Base-by-base conservation (phyloP, 1,140 invertebrate species). In the Lepidurus couesii region DNA sequence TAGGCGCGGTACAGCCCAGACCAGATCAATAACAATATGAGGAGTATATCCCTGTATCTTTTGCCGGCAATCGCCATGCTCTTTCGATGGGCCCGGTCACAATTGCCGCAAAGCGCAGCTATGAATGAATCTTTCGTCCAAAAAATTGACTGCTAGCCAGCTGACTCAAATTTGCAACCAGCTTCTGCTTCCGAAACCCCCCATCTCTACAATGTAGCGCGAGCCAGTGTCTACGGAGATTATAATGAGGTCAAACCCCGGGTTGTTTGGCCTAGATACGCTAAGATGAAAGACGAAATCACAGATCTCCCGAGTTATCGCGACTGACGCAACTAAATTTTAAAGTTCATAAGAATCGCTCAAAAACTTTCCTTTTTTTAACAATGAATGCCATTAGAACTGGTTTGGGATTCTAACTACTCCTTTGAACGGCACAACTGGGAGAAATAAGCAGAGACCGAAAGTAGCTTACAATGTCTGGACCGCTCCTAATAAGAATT, bases 1-100 rank as follows among this genome's bases (percentile, higher is more conserved):
- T 34, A 65, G 53, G n/a, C 13, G 53, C 8, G 53, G 1, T 65
- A 21, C 16, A 65, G 53, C 53, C 21, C 53, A 65, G 53, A 65
- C 53, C 53, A 13, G 53, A 65, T 65, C 53, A 65, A 65, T 65
- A 65, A 65, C 53, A 65, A 16, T 65, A 65, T 65, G 53, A 13
- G 26, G 21, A 65, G 53, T 65, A 7, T 65, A 13, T 16, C 53
- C 21, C 53, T 16, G 16, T 21, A 16, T 21, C 53, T 21, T 7
- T 7, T 16, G 9, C 13, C 21, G 21, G 53, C 53, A n/a, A 65
- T 65, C 53, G 53, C 53, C 53, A 13, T 16, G 13, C 21, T 65
- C 11, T 65, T 13, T 65, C 8, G 9, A n/a, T 65, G 45, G 6
- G 10, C 13, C 7, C 53, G 6, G 53, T 16, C 45, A 34, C 45